phyloP scores from a whole-genome alignment of 2,888 invertebrate genomes.

The Loripinus fragilis region DNA sequence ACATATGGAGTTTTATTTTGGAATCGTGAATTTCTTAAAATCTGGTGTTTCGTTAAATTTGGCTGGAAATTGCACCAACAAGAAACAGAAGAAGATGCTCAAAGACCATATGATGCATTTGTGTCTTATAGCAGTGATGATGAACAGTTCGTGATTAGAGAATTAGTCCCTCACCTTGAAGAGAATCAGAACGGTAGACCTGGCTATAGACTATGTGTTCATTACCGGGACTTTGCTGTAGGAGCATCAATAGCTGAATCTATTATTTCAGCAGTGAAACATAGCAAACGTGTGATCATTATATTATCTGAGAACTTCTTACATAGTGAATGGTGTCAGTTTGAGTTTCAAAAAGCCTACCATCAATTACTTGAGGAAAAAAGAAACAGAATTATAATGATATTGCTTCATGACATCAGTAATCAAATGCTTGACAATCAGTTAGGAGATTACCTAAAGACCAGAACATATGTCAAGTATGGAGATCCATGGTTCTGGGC shows the following conservation, averaged over 20 bases:
- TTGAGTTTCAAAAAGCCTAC: constrained; percentile 94
- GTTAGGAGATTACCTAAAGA: constrained; percentile 35
- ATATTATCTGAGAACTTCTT: constrained; percentile 94
- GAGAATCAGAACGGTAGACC: constrained; percentile 87
- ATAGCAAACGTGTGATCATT: constrained; percentile 93
- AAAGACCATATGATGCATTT: constrained; percentile 90
- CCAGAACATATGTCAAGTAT: constrained; percentile 21
- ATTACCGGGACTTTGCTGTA: constrained; percentile 73
- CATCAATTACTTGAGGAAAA: constrained; percentile 90
- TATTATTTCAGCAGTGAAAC: constrained; percentile 93
- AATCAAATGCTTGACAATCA: constrained; percentile 86
- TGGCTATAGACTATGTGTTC: constrained; percentile 84
- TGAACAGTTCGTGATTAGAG: constrained; percentile 93
- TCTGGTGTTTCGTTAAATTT: constrained; percentile 33
- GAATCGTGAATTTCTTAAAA: constrained; percentile 37
- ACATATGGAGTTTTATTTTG: constrained; percentile 32
- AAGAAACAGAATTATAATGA: constrained; percentile 90
- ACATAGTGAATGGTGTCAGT: constrained; percentile 95
- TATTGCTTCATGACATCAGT: constrained; percentile 92
- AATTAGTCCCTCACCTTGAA: constrained; percentile 92
- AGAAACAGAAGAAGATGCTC: constrained; percentile 25
- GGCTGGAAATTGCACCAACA: constrained; percentile 15
- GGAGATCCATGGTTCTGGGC: constrained; percentile 14
- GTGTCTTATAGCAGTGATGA: constrained; percentile 91
- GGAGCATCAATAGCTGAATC: constrained; percentile 89